phyloP scores from a whole-genome alignment of 2,797 vertebrate species.

The Hemibagrus guttatus region DNA sequence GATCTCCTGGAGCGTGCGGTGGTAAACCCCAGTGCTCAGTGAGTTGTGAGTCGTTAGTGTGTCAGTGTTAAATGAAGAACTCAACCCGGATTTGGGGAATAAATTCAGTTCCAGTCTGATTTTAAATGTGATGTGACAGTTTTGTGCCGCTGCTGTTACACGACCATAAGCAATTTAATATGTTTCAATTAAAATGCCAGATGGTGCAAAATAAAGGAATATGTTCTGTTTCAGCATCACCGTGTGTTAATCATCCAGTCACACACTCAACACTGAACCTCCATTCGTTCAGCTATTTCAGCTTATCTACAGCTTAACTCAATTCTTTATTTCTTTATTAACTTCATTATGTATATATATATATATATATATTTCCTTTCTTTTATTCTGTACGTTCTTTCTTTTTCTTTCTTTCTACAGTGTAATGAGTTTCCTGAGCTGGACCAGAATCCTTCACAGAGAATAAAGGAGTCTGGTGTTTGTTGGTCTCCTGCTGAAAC shows the following conservation, averaged over 20 bases:
- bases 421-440: neutral
- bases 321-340: neutral
- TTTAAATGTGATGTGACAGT: neutral
- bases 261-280: neutral
- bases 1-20: neutral
- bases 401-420: neutral
- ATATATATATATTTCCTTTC: neutral
- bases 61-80: neutral
- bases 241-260: neutral
- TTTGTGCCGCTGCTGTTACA: neutral
- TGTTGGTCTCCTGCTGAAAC: neutral
- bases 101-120: neutral
- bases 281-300: neutral
- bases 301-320: neutral
- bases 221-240: neutral
- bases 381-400: neutral
- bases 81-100: neutral
- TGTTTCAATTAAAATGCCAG: constrained; percentile 21
- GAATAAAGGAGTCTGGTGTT: neutral
- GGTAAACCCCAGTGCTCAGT: neutral
- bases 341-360: no score
- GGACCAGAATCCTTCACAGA: neutral
- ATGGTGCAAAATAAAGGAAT: constrained; percentile 1
- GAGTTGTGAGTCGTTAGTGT: neutral
- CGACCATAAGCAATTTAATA: constrained; percentile 23